Percentiles rank a stretch among this genome's conserved stretches.
Conservation (phyloP, 2,888 invertebrate species). For the Aricia artaxerxes region DNA sequence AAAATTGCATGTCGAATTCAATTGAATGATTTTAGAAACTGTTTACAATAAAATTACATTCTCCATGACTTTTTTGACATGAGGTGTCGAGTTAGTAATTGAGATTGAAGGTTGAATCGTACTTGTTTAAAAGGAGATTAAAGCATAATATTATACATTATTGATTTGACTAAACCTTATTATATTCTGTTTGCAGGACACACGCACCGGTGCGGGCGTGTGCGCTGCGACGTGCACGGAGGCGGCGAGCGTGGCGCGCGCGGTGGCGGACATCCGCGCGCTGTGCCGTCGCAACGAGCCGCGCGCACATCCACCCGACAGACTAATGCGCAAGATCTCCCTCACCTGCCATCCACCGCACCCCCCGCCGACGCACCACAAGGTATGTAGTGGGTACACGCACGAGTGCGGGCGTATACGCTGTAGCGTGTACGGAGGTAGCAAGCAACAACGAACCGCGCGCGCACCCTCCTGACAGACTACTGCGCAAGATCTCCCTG, state of each 20-base stretch:
- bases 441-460: no score
- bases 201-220: conserved; percentile 33
- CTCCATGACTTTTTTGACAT: neutral
- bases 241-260: conserved; percentile 42
- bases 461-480: no score
- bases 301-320: conserved; percentile 58
- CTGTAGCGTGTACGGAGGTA: neutral
- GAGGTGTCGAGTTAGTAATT: neutral
- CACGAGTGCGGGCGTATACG: neutral
- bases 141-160: neutral
- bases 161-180: neutral
- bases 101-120: no score
- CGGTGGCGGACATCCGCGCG: conserved; percentile 81
- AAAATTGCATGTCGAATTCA: no score
- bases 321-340: conserved; percentile 83
- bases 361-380: conserved; percentile 40
- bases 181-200: neutral
- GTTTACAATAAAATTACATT: no score
- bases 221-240: conserved; percentile 39
- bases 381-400: neutral
- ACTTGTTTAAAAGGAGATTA: no score
- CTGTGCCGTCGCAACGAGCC: conserved; percentile 82
- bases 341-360: conserved; percentile 84
- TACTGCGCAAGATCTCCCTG: no score
- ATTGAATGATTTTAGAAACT: no score